Evolutionary conservation across 2,888 invertebrate genomes (phyloP).

Genomic region (Julus scanicus): DNA sequence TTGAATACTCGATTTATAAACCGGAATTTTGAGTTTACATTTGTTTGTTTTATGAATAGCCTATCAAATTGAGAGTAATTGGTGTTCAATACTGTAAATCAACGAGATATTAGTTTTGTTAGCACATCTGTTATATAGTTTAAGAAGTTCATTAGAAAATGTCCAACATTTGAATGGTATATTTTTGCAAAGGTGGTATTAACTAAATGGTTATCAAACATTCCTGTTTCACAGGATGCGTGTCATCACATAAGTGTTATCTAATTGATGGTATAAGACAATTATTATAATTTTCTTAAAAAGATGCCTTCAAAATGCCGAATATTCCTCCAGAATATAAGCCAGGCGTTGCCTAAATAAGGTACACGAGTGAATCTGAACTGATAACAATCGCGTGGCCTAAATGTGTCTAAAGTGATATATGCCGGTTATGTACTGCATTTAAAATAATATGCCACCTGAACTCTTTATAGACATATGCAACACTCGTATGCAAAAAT

Average conservation of each 20-base stretch:
- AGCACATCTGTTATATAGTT: no score
- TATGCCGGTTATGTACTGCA: background rate
- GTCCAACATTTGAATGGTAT: background rate
- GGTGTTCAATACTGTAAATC: no score
- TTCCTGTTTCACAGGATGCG: background rate
- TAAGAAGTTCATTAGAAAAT: background rate
- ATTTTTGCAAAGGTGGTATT: background rate
- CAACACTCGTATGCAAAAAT: background rate
- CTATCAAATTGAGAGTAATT: no score
- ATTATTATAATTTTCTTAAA: conserved; percentile 7
- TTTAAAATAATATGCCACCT: background rate
- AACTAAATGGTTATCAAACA: background rate
- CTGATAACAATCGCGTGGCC: conserved; percentile 20
- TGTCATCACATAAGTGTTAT: conserved; percentile 15
- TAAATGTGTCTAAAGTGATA: conserved; percentile 27
- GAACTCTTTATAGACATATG: background rate
- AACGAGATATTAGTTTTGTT: no score
- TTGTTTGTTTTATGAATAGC: no score
- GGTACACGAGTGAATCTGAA: background rate
- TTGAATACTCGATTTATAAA: no score
- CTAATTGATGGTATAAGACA: background rate
- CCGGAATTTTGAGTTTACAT: no score
- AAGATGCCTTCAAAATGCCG: background rate
- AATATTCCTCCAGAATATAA: background rate
- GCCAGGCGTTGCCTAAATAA: background rate